These are phyloP conservation scores for Luehdorfia chinensis DNA, from an alignment of 1,140 invertebrate genomes.

Conservation along the genomic window DNA sequence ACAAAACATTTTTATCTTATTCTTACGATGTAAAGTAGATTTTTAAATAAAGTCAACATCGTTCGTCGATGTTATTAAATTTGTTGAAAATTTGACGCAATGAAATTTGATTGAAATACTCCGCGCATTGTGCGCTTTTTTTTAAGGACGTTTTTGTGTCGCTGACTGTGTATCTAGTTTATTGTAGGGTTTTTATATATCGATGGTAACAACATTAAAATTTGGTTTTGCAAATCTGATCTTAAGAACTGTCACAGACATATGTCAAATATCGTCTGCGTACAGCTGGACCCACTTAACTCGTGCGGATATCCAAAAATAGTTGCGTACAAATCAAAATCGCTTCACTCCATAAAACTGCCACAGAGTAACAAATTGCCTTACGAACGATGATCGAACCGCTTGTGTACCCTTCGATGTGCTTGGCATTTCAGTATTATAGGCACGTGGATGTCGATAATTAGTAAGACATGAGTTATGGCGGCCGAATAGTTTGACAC, in stretches of 20 bases:
- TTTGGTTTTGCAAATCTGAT: too few species aligned
- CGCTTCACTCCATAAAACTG: constrained; percentile 33
- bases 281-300: constrained; percentile 17
- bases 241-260: constrained; percentile 5
- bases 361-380: constrained; percentile 36
- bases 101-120: too few species aligned
- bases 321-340: constrained; percentile 34
- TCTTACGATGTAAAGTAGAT: too few species aligned
- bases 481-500: constrained; percentile 30
- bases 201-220: too few species aligned
- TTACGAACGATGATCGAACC: constrained; percentile 15
- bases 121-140: too few species aligned
- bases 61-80: too few species aligned
- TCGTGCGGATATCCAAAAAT: constrained; percentile 29
- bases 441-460: constrained; percentile 27
- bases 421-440: constrained; percentile 8
- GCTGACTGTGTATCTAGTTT: too few species aligned
- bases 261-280: constrained; percentile 5
- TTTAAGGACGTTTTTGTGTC: too few species aligned
- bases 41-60: too few species aligned
- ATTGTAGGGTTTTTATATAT: too few species aligned
- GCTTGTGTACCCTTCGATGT: constrained; percentile 3
- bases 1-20: too few species aligned
- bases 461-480: constrained; percentile 46
- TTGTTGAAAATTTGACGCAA: too few species aligned